Percentiles rank a stretch among this genome's conserved stretches.
Conservation (phyloP, 92 coral and sea anemone species). For the Porites evermanni region DNA sequence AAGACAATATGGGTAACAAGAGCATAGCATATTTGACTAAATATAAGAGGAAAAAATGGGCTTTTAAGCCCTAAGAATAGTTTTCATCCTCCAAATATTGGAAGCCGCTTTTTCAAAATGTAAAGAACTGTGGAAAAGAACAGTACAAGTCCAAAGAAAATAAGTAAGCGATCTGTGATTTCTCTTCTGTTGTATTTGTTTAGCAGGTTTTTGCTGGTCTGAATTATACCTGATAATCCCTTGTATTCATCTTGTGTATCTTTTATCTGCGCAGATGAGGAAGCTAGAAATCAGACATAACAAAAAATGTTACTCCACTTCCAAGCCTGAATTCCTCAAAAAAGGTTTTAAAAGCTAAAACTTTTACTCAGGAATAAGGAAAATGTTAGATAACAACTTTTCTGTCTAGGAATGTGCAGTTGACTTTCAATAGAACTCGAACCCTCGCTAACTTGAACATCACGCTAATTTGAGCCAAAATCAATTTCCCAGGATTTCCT, state of each 20-base stretch:
- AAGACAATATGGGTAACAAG: not conserved
- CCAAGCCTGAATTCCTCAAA: too few relatives aligned
- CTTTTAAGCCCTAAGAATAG: not conserved
- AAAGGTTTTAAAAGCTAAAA: too few relatives aligned
- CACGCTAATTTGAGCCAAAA: too few relatives aligned
- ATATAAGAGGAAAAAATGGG: too few relatives aligned
- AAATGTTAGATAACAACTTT: not conserved
- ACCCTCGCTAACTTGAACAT: too few relatives aligned
- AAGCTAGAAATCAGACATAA: slow-evolving; percentile 56
- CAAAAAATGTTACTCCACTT: not conserved
- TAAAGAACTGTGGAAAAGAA: slow-evolving; percentile 91
- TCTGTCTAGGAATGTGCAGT: too few relatives aligned
- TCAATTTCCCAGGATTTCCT: too few relatives aligned
- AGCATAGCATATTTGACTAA: not conserved
- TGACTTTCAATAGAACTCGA: too few relatives aligned
- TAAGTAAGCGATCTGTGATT: slow-evolving; percentile 86
- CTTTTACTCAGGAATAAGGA: not conserved
- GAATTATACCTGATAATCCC: slow-evolving; percentile 89
- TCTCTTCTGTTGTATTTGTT: slow-evolving; percentile 96
- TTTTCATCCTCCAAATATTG: slow-evolving; percentile 44
- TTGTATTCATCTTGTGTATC: slow-evolving; percentile 95
- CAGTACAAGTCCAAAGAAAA: slow-evolving; percentile 91
- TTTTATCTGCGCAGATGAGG: slow-evolving; percentile 87
- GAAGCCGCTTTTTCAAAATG: slow-evolving; percentile 87
- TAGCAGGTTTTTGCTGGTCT: slow-evolving; percentile 88